Percentiles rank a stretch among this genome's conserved stretches.
Conservation (phyloP, 2,797 vertebrate genomes). For the Trematomus bernacchii region DNA sequence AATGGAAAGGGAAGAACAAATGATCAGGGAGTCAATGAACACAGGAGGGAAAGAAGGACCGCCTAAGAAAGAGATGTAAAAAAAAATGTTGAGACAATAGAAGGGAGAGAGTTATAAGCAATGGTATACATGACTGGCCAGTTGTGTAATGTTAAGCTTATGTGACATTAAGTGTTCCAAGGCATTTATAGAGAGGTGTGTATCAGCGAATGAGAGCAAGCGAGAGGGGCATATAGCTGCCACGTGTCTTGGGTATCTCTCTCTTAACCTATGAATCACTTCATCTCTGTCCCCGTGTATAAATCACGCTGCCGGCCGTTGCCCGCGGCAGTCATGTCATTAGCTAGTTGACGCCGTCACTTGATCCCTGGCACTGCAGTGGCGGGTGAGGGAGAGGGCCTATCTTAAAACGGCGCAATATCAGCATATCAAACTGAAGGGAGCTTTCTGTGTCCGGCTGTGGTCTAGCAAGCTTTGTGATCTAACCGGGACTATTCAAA, state of each 20-base stretch:
- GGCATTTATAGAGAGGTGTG: conserved; percentile 60
- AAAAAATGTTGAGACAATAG: conserved; percentile 23
- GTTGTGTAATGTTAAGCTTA: conserved; percentile 56
- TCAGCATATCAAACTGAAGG: conserved; percentile 54
- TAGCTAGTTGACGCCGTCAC: conserved; percentile 78
- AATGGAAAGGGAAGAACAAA: conserved; percentile 58
- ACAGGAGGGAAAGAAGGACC: conserved; percentile 22
- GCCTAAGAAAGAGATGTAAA: conserved; percentile 19
- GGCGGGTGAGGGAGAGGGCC: conserved; percentile 56
- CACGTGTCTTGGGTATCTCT: conserved; percentile 59
- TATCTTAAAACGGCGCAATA: conserved; percentile 58
- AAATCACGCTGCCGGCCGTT: conserved; percentile 80
- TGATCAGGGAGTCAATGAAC: conserved; percentile 37
- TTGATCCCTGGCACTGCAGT: conserved; percentile 78
- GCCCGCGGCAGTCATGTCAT: conserved; percentile 79
- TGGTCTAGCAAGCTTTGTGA: conserved; percentile 25
- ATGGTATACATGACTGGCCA: conserved; percentile 35
- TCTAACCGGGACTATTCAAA: conserved; percentile 19
- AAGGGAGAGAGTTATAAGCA: conserved; percentile 18
- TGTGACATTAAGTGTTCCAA: conserved; percentile 53
- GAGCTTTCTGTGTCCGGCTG: conserved; percentile 25
- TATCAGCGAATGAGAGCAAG: conserved; percentile 37
- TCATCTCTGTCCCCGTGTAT: conserved; percentile 83
- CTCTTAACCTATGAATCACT: conserved; percentile 81
- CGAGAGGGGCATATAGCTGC: conserved; percentile 44